Base-by-base conservation (phyloP, 2,797 vertebrate species). In the Anabacerthia variegaticeps region DNA sequence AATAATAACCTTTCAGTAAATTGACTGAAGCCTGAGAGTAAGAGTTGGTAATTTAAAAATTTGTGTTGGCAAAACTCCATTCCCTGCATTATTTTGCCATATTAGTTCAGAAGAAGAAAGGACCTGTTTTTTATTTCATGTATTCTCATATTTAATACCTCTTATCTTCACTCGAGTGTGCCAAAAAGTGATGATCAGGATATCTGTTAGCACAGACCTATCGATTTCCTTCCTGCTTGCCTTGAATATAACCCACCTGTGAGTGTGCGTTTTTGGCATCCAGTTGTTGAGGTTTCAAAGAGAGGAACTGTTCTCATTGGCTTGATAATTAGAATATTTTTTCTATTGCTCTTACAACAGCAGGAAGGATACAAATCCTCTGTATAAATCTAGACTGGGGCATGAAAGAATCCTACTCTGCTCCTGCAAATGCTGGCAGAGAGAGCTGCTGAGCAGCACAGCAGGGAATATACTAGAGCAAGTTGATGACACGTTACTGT, bases 141-240 rank as follows among this genome's bases (percentile, higher is more conserved):
- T 46, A 6, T 2, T 14, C 8, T 76, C 13, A 7, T 59, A 72
- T 80, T 75, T 92, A 24, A n/a, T 43, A 54, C 16, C 49, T 74
- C 30, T 62, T 71, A 9, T 74, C 95, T 82, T 95, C 49, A 68
- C 54, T 85, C 54, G 51, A 68, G 14, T 21, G 21, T 82, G 41
- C 77, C 58, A 77, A 51, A 52, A 91, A 89, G 16, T 13, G 12
- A 12, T 72, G 69, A 94, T 75, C 68, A 86, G 72, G 51, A 91
- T 88, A 82, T 75, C 89, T 89, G 91, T 91, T 95, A 92, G 62
- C 62, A 58, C 91, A 91, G 51, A 68, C 58, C 1, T 0, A 84
- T 91, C 6, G 0, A 78, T 91, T 96, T 96, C 87, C 95, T 97
- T 94, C 91, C 95, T 95, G 58, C 46, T 44, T 84, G 55, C 54